phyloP scores from a whole-genome alignment of 2,888 invertebrate genomes.

The Pemphredon lugubris region DNA sequence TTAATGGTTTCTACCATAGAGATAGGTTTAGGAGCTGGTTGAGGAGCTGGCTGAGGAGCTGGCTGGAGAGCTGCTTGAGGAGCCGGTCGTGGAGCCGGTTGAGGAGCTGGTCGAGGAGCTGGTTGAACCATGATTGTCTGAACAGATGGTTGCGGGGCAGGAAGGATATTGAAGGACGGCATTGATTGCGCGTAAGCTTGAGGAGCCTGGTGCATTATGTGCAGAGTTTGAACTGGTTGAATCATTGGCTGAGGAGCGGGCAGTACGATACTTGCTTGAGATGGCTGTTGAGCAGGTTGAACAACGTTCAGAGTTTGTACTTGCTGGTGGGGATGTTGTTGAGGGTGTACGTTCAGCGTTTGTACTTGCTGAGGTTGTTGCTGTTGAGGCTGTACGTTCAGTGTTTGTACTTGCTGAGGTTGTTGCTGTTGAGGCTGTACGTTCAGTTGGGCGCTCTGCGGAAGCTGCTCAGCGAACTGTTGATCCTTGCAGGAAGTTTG shows the following conservation, averaged over 20 bases:
- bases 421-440: conserved; percentile 11
- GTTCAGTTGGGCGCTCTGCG: not conserved
- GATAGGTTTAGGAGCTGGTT: not conserved
- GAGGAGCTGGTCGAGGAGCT: not conserved
- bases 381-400: conserved; percentile 18
- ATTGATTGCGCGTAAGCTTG: not conserved
- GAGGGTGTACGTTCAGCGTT: no score
- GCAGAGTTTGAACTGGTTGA: conserved; percentile 5
- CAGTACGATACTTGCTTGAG: no score
- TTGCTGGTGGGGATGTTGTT: no score
- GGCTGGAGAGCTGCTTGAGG: not conserved
- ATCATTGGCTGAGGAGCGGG: no score
- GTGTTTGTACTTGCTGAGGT: conserved; percentile 14
- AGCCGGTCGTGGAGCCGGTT: not conserved
- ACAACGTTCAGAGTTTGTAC: no score
- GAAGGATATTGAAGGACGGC: conserved; percentile 2
- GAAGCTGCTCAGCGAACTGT: no score
- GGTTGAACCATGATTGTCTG: not conserved
- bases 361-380: no score
- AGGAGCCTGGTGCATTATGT: conserved; percentile 21
- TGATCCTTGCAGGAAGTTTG: conserved; percentile 8
- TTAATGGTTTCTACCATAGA: not conserved
- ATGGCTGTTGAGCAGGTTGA: no score
- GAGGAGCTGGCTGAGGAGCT: not conserved
- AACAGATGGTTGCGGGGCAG: not conserved